These are phyloP conservation scores for Momotus momota DNA, from an alignment of 2,797 vertebrate species.

Conservation along the genomic window DNA sequence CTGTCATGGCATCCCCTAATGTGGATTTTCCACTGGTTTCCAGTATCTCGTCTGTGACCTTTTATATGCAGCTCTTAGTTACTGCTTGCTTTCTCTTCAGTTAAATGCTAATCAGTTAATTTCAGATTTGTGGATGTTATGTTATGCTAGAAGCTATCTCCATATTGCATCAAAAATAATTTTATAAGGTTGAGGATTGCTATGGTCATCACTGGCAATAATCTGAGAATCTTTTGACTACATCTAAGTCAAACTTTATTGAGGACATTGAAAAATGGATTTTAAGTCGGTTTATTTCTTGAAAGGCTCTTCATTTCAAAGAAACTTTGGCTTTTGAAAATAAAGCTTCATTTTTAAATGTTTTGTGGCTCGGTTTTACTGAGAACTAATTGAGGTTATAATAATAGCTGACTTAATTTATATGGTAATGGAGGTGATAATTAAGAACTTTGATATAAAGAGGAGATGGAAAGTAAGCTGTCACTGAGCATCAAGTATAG, in stretches of 20 bases:
- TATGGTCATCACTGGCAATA: neutral
- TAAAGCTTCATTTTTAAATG: neutral
- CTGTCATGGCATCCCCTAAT: neutral
- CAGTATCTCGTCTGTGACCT: neutral
- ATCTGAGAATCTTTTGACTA: neutral
- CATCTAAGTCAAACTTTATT: neutral
- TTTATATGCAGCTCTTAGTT: neutral
- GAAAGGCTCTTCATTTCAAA: neutral
- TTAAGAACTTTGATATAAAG: neutral
- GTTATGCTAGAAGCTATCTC: neutral
- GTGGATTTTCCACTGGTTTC: neutral
- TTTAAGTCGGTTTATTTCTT: neutral
- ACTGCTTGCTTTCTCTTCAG: neutral
- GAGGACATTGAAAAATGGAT: neutral
- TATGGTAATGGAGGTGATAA: neutral
- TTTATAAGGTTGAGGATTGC: neutral
- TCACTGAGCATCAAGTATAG: neutral
- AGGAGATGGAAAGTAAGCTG: neutral
- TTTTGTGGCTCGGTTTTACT: neutral
- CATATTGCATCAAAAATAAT: neutral
- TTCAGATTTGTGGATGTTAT: neutral
- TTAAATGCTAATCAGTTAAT: neutral
- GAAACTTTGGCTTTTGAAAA: neutral
- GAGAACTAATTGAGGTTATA: neutral
- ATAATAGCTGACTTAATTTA: neutral